Percentiles rank a stretch among this genome's conserved stretches.
phyloP scores from a whole-genome alignment of 2,797 vertebrate species.

The Acipenser oxyrinchus region DNA sequence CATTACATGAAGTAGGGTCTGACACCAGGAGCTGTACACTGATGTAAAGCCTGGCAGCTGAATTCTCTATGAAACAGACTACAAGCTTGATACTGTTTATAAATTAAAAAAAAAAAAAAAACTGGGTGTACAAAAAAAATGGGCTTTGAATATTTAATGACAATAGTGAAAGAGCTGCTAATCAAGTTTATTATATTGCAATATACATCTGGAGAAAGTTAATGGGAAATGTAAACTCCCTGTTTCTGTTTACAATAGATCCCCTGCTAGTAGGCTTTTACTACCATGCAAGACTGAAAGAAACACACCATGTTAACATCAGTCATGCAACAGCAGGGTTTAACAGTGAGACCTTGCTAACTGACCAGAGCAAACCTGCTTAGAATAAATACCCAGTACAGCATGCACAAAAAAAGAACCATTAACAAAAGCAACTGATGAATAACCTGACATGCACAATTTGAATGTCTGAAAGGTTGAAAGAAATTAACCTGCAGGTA shows the following conservation, averaged over 20 bases:
- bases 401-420: background rate
- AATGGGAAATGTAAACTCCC: background rate
- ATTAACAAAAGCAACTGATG: background rate
- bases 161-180: background rate
- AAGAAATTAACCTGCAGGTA: background rate
- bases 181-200: background rate
- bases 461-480: background rate
- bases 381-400: constrained; percentile 7
- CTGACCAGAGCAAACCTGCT: constrained; percentile 15
- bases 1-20: background rate
- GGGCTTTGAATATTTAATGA: no score
- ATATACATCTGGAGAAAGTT: background rate
- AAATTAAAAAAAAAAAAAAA: background rate
- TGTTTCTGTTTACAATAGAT: background rate
- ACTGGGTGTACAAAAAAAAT: background rate
- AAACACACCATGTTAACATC: background rate
- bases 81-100: background rate
- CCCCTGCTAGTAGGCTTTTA: background rate
- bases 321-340: constrained; percentile 2
- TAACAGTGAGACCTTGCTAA: constrained; percentile 9
- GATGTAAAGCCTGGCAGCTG: background rate
- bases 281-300: constrained; percentile 22
- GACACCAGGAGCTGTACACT: background rate
- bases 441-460: background rate
- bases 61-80: background rate